Evolutionary conservation across 2,797 vertebrate genomes (phyloP), one percentile per base, ranked within the genome.

Genomic region (Lagocephalus sceleratus): DNA sequence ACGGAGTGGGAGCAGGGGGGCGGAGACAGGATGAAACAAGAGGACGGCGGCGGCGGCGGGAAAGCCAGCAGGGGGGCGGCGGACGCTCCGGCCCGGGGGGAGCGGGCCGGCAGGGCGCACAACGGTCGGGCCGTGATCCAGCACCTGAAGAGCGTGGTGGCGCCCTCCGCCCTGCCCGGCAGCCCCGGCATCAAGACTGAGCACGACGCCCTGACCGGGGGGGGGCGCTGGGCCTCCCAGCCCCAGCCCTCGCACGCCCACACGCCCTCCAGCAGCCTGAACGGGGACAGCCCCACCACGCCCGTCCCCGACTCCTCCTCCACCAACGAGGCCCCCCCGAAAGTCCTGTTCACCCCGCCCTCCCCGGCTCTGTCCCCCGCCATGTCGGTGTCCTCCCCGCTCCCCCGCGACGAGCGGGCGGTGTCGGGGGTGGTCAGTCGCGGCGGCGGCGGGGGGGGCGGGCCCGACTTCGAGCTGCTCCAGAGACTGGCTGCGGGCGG

Each of bases 81-180:
- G 14, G 79, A 70, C 35, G 45, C 59, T 47, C 64, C 73, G 5
- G 65, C 48, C 0, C 43, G 79, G 54, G 71, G 79, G 39, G 76
- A 84, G 32, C 35, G 84, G 55, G 80, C 66, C 6, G 57, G 68
- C 29, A 78, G 87, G 76, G 71, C 84, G 45, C 90, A 90, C 62
- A 90, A 89, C 7, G 89, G 88, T 8, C 87, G 89, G 5, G 88
- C 92, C 0, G 91, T 94, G 49, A 94, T 94, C 82, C 91, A 93
- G 70, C 92, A 93, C 54, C 87, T 91, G 1, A 93, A 92, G 63
- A 89, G 85, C 0, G 77, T 78, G 1, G 86, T 86, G 59, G 74
- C 79, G 52, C 79, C 78, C 9, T 75, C 88, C 15, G 63, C 86
- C 7, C 67, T 83, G 67, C 78, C 89, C 0, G 54, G 83, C 60